Evolutionary conservation across 2,113 vertebrate species (phyloP), one percentile per base, ranked within the genome.

Genomic region (Phyllostomus discolor): DNA sequence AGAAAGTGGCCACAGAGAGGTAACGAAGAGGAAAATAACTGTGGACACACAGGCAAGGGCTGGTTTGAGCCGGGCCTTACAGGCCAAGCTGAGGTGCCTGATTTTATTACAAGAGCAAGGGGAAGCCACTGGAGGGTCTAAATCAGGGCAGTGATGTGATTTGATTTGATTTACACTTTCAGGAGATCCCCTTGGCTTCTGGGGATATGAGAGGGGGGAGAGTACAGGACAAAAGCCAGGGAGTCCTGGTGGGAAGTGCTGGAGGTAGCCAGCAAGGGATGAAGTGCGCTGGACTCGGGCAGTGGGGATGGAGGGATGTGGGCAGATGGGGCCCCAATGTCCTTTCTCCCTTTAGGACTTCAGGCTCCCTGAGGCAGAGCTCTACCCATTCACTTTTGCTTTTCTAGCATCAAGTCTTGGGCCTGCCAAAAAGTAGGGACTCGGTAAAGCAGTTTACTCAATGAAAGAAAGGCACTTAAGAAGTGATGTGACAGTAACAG

Each of bases 251-350:
- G 24, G 76, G 50, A 11, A 24, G 19, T 66, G 31, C n/a, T 7
- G 16, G 43, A 64, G 35, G 50, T 22, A 69, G 41, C 70, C 69
- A 78, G 75, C 69, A 22, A 9, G 22, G 11, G n/a, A 19, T 0
- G 1, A 10, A 50, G 35, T 31, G 6, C 7, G 7, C 31, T 5
- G 2, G 6, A 9, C 5, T 54, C 26, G 31, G 20, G 16, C 3
- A 22, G 48, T 4, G 46, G n/a, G 0, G n/a, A 41, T 12, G 41
- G 6, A 62, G 26, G 57, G 73, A 28, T n/a, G n/a, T 5, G 28
- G 15, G 38, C 28, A 22, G 78, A 54, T 1, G 67, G 19, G 67
- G 9, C 33, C 38, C 26, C 4, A 2, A 4, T 0, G 12, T 20
- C 41, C 4, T 5, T 11, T 50, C 59, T 83, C 66, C 73, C 33